Percentiles rank a stretch among this genome's conserved stretches.
Evolutionary conservation across 2,113 vertebrate species (phyloP).

Genomic region (Serinus canaria): DNA sequence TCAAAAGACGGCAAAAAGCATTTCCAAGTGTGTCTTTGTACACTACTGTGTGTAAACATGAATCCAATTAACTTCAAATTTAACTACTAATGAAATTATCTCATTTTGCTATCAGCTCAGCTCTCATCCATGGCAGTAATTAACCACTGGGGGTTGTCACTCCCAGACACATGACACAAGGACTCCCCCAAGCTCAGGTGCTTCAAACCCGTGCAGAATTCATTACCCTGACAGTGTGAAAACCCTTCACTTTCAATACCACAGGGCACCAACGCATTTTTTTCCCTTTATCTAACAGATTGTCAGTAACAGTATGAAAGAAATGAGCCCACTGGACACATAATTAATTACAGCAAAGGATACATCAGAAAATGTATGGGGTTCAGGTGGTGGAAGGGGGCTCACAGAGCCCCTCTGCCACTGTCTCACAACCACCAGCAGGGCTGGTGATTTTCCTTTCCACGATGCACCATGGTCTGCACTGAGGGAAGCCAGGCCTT

Average conservation of each 20-base stretch:
- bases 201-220: conserved; percentile 79
- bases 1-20: neutral
- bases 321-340: conserved; percentile 49
- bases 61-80: conserved; percentile 83
- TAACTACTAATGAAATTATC: conserved; percentile 82
- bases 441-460: neutral
- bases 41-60: conserved; percentile 61
- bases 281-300: conserved; percentile 70
- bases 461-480: fast-evolving
- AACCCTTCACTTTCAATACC: conserved; percentile 77
- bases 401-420: neutral
- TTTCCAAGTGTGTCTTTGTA: conserved; percentile 62
- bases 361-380: conserved; percentile 21
- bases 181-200: conserved; percentile 71
- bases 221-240: conserved; percentile 81
- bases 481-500: fast-evolving
- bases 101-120: conserved; percentile 76
- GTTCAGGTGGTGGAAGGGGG: conserved; percentile 3
- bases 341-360: conserved; percentile 61
- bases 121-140: conserved; percentile 81
- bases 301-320: conserved; percentile 54
- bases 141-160: conserved; percentile 85
- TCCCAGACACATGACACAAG: conserved; percentile 78
- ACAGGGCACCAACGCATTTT: conserved; percentile 53
- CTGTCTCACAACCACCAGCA: neutral